phyloP scores from a whole-genome alignment of 2,113 vertebrate species.

The Porphyrio hochstetteri region DNA sequence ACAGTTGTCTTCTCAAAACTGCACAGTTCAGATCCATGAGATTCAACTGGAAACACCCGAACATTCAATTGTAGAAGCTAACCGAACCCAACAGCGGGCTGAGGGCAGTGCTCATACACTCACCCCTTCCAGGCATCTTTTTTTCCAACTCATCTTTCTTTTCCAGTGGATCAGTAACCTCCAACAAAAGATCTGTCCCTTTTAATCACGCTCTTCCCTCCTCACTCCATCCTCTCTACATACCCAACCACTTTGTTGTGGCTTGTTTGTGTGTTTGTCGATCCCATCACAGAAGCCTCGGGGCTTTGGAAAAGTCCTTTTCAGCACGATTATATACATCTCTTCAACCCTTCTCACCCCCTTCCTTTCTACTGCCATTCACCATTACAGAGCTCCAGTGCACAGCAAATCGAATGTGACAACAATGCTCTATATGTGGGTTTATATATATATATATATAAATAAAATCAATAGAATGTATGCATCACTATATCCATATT shows the following conservation, averaged over 20 bases:
- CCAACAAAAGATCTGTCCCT: slow-evolving; percentile 81
- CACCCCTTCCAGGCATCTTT: neutral
- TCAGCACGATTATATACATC: slow-evolving; percentile 24
- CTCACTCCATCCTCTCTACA: slow-evolving; percentile 26
- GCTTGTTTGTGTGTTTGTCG: slow-evolving; percentile 29
- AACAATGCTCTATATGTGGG: neutral
- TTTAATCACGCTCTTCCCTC: slow-evolving; percentile 75
- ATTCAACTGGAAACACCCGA: neutral
- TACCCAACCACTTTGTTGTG: slow-evolving; percentile 37
- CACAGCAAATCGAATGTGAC: slow-evolving; percentile 26
- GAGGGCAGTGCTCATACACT: neutral
- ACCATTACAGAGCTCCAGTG: neutral
- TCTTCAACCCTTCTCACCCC: slow-evolving; percentile 19
- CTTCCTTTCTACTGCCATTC: slow-evolving; percentile 28
- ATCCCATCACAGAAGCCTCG: slow-evolving; percentile 74
- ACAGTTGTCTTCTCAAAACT: neutral
- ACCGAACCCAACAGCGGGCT: neutral
- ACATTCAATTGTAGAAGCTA: neutral
- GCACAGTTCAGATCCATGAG: fast-evolving
- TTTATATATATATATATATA: neutral
- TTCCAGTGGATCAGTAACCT: slow-evolving; percentile 75
- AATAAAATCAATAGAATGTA: neutral
- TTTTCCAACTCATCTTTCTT: neutral
- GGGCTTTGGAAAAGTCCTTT: slow-evolving; percentile 78
- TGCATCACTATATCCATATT: fast-evolving